phyloP scores from a whole-genome alignment of 2,797 vertebrate species.

The Poliocrania exsul region DNA sequence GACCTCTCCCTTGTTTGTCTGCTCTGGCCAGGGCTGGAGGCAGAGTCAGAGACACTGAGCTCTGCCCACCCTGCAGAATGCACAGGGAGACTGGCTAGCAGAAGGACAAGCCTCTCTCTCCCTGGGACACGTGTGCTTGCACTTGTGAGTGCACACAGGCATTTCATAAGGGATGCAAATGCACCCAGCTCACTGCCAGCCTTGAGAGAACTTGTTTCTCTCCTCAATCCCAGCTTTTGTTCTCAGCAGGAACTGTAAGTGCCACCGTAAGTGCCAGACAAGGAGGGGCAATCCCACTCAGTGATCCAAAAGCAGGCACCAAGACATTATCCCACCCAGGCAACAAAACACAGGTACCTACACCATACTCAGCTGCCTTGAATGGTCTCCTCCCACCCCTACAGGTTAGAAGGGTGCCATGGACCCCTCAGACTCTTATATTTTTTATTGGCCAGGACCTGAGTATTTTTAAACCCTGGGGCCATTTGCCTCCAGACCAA shows the following conservation, averaged over 20 bases:
- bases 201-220: background rate
- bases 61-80: background rate
- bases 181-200: background rate
- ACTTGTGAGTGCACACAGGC: background rate
- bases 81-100: background rate
- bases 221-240: conserved; percentile 14
- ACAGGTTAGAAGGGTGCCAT: background rate
- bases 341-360: background rate
- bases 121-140: background rate
- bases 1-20: conserved; percentile 40
- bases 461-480: background rate
- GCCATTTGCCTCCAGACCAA: background rate
- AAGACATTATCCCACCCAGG: background rate
- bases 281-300: background rate
- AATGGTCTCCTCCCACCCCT: background rate
- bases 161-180: background rate
- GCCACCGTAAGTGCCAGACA: background rate
- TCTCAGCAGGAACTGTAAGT: background rate
- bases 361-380: background rate
- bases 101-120: background rate
- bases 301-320: background rate
- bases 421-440: background rate
- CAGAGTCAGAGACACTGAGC: background rate
- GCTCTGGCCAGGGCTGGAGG: background rate
- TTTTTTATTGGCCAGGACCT: background rate